Evolutionary conservation across 2,113 vertebrate genomes (phyloP).

Genomic region (Nycticorax nycticorax): DNA sequence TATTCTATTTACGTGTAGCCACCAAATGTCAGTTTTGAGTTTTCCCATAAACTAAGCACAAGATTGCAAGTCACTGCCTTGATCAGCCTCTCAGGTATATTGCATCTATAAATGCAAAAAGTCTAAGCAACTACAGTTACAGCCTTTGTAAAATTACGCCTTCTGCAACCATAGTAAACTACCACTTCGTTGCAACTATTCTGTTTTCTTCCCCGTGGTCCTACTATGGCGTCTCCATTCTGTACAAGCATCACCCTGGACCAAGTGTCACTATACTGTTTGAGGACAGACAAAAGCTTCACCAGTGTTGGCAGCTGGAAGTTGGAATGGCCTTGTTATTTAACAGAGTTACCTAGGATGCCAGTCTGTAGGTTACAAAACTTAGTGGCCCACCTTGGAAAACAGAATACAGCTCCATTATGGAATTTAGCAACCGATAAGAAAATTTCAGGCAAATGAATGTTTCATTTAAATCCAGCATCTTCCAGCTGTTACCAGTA

Average conservation of each 20-base stretch:
- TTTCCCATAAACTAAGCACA: background rate
- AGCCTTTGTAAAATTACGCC: background rate
- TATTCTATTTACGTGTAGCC: background rate
- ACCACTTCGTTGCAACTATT: background rate
- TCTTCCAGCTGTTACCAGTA: background rate
- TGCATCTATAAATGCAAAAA: background rate
- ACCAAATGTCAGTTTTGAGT: background rate
- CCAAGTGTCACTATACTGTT: background rate
- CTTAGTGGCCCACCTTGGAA: background rate
- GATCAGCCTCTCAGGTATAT: background rate
- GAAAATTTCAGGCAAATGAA: background rate
- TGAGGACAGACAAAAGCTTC: background rate
- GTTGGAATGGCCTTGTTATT: background rate
- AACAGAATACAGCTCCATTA: background rate
- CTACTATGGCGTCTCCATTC: fast-evolving
- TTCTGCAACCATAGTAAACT: background rate
- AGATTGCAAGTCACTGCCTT: background rate
- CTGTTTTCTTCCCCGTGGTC: background rate
- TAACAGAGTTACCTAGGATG: background rate
- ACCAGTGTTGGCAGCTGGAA: background rate
- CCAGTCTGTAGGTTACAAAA: background rate
- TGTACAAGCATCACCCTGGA: background rate
- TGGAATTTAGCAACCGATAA: background rate
- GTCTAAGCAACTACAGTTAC: background rate
- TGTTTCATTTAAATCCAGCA: background rate